These are phyloP conservation scores for Tenodera sinensis DNA, from an alignment of 2,888 invertebrate species.

Conservation along the genomic window DNA sequence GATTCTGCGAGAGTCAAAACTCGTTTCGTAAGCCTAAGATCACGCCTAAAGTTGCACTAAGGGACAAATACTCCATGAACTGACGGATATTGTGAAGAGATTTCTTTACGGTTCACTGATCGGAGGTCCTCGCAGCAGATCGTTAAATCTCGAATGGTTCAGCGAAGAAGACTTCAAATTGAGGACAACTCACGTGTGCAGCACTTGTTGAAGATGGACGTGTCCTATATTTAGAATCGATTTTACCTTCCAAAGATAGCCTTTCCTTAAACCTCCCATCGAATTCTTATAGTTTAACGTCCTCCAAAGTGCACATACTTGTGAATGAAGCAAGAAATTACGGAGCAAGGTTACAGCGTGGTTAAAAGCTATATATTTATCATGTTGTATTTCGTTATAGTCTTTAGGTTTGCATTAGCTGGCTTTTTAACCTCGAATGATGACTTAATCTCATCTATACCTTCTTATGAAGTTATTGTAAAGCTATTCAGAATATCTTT, in stretches of 20 bases:
- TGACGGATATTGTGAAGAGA: neutral
- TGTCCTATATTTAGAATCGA: neutral
- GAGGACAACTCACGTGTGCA: neutral
- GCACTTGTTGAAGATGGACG: neutral
- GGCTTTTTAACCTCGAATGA: no score
- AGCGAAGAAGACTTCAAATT: neutral
- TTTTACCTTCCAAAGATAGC: neutral
- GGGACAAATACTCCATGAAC: neutral
- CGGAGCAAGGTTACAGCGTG: no score
- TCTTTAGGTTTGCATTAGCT: no score
- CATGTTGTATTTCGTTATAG: no score
- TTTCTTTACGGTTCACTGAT: neutral
- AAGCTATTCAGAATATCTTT: no score
- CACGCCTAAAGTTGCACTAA: neutral
- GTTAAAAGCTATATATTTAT: no score
- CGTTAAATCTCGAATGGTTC: neutral
- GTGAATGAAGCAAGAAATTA: no score
- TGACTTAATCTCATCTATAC: no score
- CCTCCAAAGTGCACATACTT: neutral
- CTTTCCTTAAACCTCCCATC: neutral
- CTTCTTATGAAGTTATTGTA: no score
- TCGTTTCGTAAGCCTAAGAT: no score
- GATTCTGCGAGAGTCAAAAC: no score
- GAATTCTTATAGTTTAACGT: neutral
- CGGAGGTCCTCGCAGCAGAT: neutral